These are phyloP conservation scores for Zootermopsis nevadensis DNA, from an alignment of 2,888 invertebrate species.

Conservation along the genomic window DNA sequence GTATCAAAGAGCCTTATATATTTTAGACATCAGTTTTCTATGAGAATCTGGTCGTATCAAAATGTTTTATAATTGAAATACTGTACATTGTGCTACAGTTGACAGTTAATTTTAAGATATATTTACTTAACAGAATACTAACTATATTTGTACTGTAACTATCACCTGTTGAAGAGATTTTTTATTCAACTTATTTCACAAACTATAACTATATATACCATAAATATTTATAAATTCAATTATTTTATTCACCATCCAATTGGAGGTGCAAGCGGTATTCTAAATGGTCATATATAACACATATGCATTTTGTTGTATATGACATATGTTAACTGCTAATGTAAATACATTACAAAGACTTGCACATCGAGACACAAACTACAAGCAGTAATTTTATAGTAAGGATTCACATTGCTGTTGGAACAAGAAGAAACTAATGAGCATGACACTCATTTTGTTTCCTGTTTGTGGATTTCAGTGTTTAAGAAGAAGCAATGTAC, in stretches of 20 bases:
- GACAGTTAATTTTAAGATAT: constrained; percentile 16
- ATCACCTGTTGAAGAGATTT: constrained; percentile 21
- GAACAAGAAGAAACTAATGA: neutral
- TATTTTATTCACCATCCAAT: constrained; percentile 45
- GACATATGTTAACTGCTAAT: constrained; percentile 53
- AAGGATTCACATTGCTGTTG: constrained; percentile 1
- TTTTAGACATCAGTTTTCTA: constrained; percentile 33
- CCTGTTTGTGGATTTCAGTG: neutral
- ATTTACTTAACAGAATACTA: constrained; percentile 11
- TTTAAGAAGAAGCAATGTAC: neutral
- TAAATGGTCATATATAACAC: constrained; percentile 51
- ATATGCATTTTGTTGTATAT: constrained; percentile 24
- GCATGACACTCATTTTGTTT: neutral
- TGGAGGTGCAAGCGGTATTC: constrained; percentile 52
- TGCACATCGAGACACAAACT: constrained; percentile 4
- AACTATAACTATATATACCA: neutral
- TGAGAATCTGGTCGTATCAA: constrained; percentile 5
- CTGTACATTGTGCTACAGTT: constrained; percentile 16
- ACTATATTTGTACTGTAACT: constrained; percentile 33
- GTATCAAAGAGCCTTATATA: constrained; percentile 31
- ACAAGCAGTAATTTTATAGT: neutral
- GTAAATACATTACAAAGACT: neutral
- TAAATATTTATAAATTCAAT: constrained; percentile 5
- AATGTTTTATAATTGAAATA: constrained; percentile 30
- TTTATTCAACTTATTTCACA: constrained; percentile 18